phyloP scores from a whole-genome alignment of 2,113 vertebrate species.

The Campylomormyrus tamandua region DNA sequence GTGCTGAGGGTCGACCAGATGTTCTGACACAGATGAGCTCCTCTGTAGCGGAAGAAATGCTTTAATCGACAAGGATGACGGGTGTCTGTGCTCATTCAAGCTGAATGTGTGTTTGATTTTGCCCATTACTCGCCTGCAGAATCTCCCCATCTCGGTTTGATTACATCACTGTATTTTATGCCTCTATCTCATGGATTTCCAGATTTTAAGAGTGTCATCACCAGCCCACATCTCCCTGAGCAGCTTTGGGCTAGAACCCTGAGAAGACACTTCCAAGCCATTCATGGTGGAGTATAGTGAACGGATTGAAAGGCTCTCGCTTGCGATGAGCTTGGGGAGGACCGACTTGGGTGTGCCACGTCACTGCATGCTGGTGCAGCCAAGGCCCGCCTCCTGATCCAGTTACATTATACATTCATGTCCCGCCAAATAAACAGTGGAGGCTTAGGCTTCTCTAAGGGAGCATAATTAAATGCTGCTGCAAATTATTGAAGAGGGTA shows the following conservation, averaged over 20 bases:
- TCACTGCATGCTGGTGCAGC: no score
- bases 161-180: conserved; percentile 8
- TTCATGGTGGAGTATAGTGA: not conserved
- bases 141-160: not conserved
- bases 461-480: conserved; percentile 1
- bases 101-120: not conserved
- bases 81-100: not conserved
- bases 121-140: not conserved
- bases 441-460: not conserved
- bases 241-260: not conserved
- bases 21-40: not conserved
- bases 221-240: not conserved
- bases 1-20: not conserved
- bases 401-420: not conserved
- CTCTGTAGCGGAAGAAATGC: not conserved
- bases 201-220: not conserved
- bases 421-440: not conserved
- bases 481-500: not conserved
- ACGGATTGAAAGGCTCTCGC: not conserved
- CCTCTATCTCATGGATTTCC: not conserved
- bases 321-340: not conserved
- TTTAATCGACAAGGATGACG: not conserved
- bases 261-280: not conserved
- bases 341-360: not conserved
- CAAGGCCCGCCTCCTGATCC: not conserved